phyloP scores from a whole-genome alignment of 1,140 invertebrate genomes.

The Coenobita brevimanus region DNA sequence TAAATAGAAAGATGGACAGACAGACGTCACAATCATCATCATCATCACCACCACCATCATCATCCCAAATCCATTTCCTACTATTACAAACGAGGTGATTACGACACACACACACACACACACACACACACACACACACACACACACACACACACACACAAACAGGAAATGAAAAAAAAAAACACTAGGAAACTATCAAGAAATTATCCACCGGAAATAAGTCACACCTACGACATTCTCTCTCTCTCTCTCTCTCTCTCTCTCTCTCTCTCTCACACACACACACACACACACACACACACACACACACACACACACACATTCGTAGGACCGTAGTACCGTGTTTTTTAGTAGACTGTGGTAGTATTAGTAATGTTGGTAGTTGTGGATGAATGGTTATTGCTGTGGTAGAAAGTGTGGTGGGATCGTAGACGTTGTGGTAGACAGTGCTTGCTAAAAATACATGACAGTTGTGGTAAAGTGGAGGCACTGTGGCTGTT shows the following conservation, averaged over 20 bases:
- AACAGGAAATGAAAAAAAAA: too few species aligned
- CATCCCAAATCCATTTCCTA: too few species aligned
- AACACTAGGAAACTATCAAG: neutral
- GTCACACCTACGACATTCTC: too few species aligned
- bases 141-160: too few species aligned
- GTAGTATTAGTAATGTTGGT: too few species aligned
- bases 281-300: conserved; percentile 1
- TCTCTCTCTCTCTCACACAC: too few species aligned
- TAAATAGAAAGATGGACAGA: too few species aligned
- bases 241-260: too few species aligned
- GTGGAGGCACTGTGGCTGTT: neutral
- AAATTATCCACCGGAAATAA: neutral
- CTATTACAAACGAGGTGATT: too few species aligned
- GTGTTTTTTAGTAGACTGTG: too few species aligned
- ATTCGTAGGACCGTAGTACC: neutral
- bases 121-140: conserved; percentile 13
- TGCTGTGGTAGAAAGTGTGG: neutral
- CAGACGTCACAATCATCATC: neutral
- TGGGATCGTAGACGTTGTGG: neutral
- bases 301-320: neutral
- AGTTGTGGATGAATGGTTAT: neutral
- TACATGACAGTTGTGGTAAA: neutral
- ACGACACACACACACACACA: neutral
- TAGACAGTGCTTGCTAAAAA: neutral
- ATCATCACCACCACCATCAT: neutral